These are phyloP conservation scores for Latrodectus elegans DNA, from an alignment of 2,888 invertebrate species.

Conservation along the genomic window DNA sequence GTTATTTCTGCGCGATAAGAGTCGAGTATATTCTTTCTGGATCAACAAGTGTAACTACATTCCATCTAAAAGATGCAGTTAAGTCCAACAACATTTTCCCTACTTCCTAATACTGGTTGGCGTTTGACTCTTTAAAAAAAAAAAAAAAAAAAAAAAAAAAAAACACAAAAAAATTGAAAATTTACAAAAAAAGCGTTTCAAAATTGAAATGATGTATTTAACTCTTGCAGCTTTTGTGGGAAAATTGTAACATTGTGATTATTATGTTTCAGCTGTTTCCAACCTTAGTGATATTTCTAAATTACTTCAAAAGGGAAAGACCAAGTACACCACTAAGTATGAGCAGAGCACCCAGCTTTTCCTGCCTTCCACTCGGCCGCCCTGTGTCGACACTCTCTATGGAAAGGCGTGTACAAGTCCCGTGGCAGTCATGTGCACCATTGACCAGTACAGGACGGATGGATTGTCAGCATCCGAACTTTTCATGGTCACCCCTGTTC, in stretches of 20 bases:
- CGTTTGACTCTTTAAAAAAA: too few species aligned
- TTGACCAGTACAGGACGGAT: conserved; percentile 78
- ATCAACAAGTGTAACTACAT: too few species aligned
- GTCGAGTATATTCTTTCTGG: too few species aligned
- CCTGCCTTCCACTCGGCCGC: conserved; percentile 83
- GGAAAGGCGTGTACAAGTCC: conserved; percentile 81
- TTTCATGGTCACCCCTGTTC: conserved; percentile 87
- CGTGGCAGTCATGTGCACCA: conserved; percentile 68
- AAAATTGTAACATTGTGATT: neutral
- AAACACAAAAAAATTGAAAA: too few species aligned
- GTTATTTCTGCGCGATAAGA: too few species aligned
- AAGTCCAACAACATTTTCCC: too few species aligned
- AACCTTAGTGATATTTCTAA: conserved; percentile 28
- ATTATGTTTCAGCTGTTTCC: conserved; percentile 28
- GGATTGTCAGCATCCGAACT: conserved; percentile 81
- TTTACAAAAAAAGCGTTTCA: too few species aligned
- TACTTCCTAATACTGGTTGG: too few species aligned
- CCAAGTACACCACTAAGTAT: conserved; percentile 17
- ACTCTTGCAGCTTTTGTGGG: too few species aligned
- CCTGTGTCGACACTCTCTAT: conserved; percentile 85
- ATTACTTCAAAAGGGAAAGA: conserved; percentile 2
- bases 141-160: too few species aligned
- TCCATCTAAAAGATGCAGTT: too few species aligned
- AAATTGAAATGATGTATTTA: too few species aligned
- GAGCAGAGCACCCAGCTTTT: conserved; percentile 78